Conservation (phyloP, 2,888 invertebrate species). For the Drosophila bunnanda region DNA sequence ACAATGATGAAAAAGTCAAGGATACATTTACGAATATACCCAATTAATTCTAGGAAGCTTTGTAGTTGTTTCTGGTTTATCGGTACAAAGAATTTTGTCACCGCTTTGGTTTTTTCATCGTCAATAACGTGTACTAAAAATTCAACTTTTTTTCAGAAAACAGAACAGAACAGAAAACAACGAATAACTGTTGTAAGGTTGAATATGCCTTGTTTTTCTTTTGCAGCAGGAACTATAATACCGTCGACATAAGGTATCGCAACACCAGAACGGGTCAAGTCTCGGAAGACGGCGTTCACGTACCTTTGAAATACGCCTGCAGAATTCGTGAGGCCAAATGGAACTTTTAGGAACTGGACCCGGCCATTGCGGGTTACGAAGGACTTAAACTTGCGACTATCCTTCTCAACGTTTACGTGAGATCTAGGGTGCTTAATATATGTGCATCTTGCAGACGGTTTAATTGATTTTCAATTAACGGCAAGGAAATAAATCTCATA, state of each 20-base stretch:
- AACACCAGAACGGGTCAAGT: neutral
- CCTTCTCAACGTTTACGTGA: neutral
- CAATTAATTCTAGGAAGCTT: no score
- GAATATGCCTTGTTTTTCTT: neutral
- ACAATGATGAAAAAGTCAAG: no score
- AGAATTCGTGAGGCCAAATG: neutral
- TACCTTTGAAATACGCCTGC: neutral
- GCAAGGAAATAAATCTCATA: neutral
- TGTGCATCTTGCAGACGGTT: neutral
- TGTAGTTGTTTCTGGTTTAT: no score
- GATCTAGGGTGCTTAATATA: neutral
- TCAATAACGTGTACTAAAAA: no score
- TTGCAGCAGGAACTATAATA: neutral
- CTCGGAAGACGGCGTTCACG: neutral
- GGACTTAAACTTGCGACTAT: neutral
- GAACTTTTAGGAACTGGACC: neutral
- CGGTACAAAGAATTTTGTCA: no score
- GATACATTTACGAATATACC: no score
- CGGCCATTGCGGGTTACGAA: constrained; percentile 1
- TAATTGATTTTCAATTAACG: neutral
- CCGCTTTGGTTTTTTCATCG: no score
- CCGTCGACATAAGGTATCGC: neutral
- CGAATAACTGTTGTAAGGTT: neutral
- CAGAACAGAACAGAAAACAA: no score
- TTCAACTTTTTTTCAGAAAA: no score